These are phyloP conservation scores for Gopherus flavomarginatus DNA, from an alignment of 2,113 vertebrate genomes.

Conservation along the genomic window DNA sequence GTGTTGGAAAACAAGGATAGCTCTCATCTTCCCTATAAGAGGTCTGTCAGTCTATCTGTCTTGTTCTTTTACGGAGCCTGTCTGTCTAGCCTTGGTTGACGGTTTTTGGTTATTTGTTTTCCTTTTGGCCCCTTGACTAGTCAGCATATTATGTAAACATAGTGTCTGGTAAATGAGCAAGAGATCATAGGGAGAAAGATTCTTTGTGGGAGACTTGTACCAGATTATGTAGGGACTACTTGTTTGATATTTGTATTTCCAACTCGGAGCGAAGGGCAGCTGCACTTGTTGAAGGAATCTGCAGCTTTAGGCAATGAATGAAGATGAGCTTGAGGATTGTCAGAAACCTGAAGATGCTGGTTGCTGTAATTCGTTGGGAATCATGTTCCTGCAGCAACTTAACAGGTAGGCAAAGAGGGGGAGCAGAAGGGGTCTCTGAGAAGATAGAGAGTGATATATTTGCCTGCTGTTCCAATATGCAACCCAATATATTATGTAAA, in stretches of 20 bases:
- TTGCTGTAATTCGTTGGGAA: background rate
- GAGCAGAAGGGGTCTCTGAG: background rate
- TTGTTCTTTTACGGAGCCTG: background rate
- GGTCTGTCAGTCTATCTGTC: background rate
- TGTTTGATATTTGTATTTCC: background rate
- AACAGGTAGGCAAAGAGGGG: background rate
- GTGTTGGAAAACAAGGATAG: background rate
- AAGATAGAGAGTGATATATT: background rate
- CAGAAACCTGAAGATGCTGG: background rate
- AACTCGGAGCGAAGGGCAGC: background rate
- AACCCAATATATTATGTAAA: rapidly evolving
- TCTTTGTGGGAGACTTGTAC: background rate
- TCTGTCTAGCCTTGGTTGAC: background rate
- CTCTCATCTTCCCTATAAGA: background rate
- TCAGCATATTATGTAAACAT: background rate
- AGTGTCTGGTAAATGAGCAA: background rate
- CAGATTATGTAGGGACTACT: background rate
- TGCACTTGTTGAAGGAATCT: background rate
- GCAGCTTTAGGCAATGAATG: background rate
- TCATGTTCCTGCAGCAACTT: background rate
- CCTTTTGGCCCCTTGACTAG: background rate
- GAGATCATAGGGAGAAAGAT: background rate
- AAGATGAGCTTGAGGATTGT: background rate
- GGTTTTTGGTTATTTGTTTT: no score
- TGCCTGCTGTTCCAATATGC: background rate